Evolutionary conservation across 1,140 invertebrate genomes (phyloP).

Genomic region (Neuroterus valhalla): DNA sequence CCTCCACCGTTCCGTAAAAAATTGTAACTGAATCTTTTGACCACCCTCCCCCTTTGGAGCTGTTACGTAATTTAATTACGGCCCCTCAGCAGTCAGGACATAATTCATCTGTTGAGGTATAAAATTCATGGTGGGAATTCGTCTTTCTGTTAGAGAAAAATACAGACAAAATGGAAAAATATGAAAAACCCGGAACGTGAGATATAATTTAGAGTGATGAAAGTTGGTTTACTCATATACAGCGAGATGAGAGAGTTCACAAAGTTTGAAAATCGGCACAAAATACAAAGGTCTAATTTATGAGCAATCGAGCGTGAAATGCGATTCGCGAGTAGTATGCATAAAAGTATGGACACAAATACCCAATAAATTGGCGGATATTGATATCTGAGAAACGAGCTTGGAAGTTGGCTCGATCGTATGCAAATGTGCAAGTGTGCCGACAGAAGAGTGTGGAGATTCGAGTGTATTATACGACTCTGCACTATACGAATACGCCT

Average conservation of each 20-base stretch:
- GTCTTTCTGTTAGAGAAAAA: too few relatives aligned
- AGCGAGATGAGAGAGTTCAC: not conserved
- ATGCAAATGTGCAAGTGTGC: conserved; percentile 45
- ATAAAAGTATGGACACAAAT: conserved; percentile 17
- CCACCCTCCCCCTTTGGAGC: too few relatives aligned
- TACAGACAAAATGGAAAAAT: not conserved
- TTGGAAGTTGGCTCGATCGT: conserved; percentile 31
- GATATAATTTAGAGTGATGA: not conserved
- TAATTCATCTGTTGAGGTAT: too few relatives aligned
- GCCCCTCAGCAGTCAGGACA: too few relatives aligned
- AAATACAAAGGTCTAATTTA: conserved; percentile 47
- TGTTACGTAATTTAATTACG: too few relatives aligned
- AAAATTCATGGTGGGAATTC: too few relatives aligned
- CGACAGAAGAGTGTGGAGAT: conserved; percentile 39
- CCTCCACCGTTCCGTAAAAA: too few relatives aligned
- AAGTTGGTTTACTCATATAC: not conserved
- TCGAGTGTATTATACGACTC: conserved; percentile 52
- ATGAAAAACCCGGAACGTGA: not conserved
- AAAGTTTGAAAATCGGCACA: conserved; percentile 41
- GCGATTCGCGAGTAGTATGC: conserved; percentile 42
- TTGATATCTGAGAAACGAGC: conserved; percentile 54
- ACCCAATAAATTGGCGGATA: conserved; percentile 52
- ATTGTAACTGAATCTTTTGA: too few relatives aligned
- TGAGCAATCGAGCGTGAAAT: conserved; percentile 38
- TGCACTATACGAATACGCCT: conserved; percentile 57